phyloP scores from a whole-genome alignment of 2,888 invertebrate genomes.

The Xiphydria camelus region DNA sequence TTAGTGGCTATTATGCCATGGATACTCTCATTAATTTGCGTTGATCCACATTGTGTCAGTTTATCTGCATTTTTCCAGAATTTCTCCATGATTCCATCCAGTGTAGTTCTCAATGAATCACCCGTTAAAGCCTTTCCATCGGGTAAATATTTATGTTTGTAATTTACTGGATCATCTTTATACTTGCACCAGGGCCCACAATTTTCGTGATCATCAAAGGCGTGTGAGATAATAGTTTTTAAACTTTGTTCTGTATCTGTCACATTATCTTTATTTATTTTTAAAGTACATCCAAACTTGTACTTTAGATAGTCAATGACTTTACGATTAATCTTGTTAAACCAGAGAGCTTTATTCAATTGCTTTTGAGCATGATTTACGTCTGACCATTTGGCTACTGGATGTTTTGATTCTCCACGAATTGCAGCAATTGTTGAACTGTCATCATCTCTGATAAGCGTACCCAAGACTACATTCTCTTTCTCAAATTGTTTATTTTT shows the following conservation, averaged over 20 bases:
- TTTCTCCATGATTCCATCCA: neutral
- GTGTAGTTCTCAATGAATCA: neutral
- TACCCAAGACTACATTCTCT: conserved; percentile 17
- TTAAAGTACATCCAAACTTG: neutral
- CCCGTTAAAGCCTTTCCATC: conserved; percentile 1
- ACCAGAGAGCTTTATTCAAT: conserved; percentile 7
- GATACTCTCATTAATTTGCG: neutral
- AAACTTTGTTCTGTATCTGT: neutral
- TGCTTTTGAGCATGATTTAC: conserved; percentile 18
- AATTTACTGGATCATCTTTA: conserved; percentile 4
- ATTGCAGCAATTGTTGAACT: conserved; percentile 23
- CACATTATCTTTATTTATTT: neutral
- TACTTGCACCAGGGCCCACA: conserved; percentile 11
- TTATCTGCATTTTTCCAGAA: conserved; percentile 9
- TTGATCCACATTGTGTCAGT: conserved; percentile 13
- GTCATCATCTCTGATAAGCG: conserved; percentile 26
- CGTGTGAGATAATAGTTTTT: conserved; percentile 3
- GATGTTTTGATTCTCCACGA: conserved; percentile 17
- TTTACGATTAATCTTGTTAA: neutral
- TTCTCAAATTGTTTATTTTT: conserved; percentile 16
- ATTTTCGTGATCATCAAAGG: conserved; percentile 13
- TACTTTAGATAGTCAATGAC: neutral
- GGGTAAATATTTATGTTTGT: neutral
- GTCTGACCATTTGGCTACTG: conserved; percentile 23
- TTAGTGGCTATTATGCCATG: neutral